These are phyloP conservation scores for Acleris sparsana DNA, from an alignment of 2,888 invertebrate species.

Conservation along the genomic window DNA sequence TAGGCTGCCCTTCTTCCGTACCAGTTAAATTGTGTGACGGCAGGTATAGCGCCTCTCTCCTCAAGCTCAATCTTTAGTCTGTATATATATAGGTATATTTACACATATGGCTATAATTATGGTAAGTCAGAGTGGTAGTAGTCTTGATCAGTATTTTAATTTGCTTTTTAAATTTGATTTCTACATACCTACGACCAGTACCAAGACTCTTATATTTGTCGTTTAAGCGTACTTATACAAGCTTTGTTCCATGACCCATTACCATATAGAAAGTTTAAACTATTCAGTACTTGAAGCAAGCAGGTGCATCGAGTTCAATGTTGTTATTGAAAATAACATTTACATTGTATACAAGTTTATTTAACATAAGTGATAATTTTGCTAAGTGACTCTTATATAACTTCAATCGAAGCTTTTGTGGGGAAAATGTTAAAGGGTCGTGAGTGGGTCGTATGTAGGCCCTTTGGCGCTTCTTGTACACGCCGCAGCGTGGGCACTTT, in stretches of 20 bases:
- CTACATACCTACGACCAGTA: too few species aligned
- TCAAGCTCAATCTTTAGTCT: too few species aligned
- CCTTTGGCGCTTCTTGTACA: neutral
- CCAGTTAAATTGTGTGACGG: too few species aligned
- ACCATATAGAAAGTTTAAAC: slow-evolving; percentile 4
- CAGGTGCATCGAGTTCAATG: neutral
- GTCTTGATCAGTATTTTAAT: too few species aligned
- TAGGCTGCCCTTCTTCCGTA: too few species aligned
- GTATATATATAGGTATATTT: too few species aligned
- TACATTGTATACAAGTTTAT: slow-evolving; percentile 15
- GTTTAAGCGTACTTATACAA: neutral
- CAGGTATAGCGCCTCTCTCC: too few species aligned
- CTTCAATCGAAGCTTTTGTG: slow-evolving; percentile 21
- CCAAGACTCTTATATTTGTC: neutral
- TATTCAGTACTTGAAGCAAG: neutral
- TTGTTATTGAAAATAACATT: slow-evolving; percentile 6
- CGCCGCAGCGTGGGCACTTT: neutral
- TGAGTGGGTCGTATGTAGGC: slow-evolving; percentile 20
- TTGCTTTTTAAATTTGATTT: too few species aligned
- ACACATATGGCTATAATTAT: too few species aligned
- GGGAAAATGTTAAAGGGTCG: slow-evolving; percentile 30
- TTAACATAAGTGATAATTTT: slow-evolving; percentile 27
- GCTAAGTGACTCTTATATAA: slow-evolving; percentile 30
- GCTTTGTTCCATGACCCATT: neutral
- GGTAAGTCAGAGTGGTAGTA: too few species aligned